These are phyloP conservation scores for Myrmophylax atrothorax DNA, from an alignment of 2,113 vertebrate species.

Conservation along the genomic window DNA sequence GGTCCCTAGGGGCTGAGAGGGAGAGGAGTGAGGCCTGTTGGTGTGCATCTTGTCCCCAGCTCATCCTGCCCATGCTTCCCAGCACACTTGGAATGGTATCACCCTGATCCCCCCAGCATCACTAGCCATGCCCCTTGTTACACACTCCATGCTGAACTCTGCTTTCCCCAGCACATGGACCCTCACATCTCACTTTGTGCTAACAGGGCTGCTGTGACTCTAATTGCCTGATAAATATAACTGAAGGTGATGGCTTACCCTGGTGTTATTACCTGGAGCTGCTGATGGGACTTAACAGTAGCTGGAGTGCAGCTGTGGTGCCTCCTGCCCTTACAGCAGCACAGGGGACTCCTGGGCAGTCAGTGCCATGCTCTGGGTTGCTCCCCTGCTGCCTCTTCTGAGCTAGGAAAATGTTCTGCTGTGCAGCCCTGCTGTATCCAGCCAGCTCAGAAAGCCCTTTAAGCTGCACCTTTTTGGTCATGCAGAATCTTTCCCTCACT, in stretches of 20 bases:
- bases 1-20: background rate
- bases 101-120: too few relatives aligned
- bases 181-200: background rate
- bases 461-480: background rate
- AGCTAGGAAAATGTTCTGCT: background rate
- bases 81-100: background rate
- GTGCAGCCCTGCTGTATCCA: background rate
- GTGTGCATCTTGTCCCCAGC: background rate
- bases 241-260: constrained; percentile 19
- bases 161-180: background rate
- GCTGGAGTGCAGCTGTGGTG: background rate
- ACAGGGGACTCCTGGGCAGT: background rate
- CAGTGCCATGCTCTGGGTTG: rapidly evolving
- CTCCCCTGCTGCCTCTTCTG: background rate
- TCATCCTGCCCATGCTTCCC: background rate
- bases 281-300: background rate
- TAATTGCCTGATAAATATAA: constrained; percentile 36
- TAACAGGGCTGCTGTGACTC: background rate
- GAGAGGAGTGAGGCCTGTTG: rapidly evolving
- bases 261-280: background rate
- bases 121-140: rapidly evolving
- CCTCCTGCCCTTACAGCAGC: background rate
- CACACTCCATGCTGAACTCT: background rate
- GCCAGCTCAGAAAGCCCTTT: background rate
- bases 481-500: background rate